A percentile compares a stretch with the other conserved stretches of the same genome.
phyloP scores from a whole-genome alignment of 2,113 vertebrate species.

The Bubalus kerabau region DNA sequence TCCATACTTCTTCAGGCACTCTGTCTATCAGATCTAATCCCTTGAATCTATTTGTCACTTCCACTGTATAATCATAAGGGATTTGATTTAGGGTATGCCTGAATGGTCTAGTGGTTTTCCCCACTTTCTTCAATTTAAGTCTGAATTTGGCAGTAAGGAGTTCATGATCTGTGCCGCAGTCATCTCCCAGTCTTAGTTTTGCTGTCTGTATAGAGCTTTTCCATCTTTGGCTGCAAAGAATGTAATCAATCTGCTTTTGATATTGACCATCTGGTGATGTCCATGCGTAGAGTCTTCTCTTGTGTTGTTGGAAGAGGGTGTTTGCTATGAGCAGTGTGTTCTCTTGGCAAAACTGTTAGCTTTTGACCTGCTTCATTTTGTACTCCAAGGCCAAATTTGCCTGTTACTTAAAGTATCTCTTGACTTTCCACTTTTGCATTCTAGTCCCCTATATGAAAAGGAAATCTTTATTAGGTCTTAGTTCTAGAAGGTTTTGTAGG shows the following conservation, averaged over 20 bases:
- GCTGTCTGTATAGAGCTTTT: not conserved
- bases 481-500: not conserved
- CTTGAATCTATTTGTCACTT: not conserved
- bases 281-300: not conserved
- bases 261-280: not conserved
- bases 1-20: not conserved
- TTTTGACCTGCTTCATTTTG: not conserved
- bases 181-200: not conserved
- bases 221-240: not conserved
- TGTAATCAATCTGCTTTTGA: not conserved
- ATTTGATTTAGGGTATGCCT: not conserved
- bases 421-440: not conserved
- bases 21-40: not conserved
- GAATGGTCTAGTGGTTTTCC: not conserved
- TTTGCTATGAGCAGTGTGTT: not conserved
- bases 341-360: not conserved
- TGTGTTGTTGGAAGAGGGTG: not conserved
- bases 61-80: not conserved
- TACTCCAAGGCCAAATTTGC: not conserved
- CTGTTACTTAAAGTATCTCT: not conserved
- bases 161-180: not conserved
- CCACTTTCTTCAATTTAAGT: not conserved
- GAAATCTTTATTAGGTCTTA: not conserved
- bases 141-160: not conserved
- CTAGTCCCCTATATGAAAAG: not conserved